Conservation (phyloP, 2,113 vertebrate species). For the Raja brachyura region DNA sequence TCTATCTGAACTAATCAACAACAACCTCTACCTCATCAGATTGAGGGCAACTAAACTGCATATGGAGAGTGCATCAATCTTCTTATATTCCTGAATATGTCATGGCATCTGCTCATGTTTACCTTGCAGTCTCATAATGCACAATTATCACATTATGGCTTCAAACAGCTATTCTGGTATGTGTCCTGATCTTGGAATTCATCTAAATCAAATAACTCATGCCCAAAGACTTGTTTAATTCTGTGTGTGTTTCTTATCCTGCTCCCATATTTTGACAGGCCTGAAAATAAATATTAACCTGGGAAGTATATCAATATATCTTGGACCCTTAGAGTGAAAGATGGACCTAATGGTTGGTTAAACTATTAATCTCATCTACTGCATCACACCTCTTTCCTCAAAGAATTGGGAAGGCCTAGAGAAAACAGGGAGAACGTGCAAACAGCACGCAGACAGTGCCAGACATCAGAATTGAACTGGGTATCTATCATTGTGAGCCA, state of each 20-base stretch:
- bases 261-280: background rate
- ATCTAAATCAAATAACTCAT: background rate
- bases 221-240: background rate
- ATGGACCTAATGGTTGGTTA: constrained; percentile 21
- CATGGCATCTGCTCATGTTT: background rate
- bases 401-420: too few relatives aligned
- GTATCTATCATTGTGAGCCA: too few relatives aligned
- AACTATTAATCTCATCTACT: constrained; percentile 30
- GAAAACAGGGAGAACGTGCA: too few relatives aligned
- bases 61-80: background rate
- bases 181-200: background rate
- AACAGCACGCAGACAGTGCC: too few relatives aligned
- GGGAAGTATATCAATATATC: constrained; percentile 5
- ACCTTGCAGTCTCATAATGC: background rate
- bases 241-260: background rate
- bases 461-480: too few relatives aligned
- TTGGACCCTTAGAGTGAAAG: background rate
- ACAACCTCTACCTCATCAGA: background rate
- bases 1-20: background rate
- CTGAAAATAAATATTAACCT: background rate
- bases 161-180: background rate
- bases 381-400: too few relatives aligned
- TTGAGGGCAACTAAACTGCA: background rate
- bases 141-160: background rate
- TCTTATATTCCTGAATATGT: background rate